A percentile compares a stretch with the other conserved stretches of the same genome.
Evolutionary conservation across 2,113 vertebrate species (phyloP).

Genomic region (Brachyhypopomus gauderio): DNA sequence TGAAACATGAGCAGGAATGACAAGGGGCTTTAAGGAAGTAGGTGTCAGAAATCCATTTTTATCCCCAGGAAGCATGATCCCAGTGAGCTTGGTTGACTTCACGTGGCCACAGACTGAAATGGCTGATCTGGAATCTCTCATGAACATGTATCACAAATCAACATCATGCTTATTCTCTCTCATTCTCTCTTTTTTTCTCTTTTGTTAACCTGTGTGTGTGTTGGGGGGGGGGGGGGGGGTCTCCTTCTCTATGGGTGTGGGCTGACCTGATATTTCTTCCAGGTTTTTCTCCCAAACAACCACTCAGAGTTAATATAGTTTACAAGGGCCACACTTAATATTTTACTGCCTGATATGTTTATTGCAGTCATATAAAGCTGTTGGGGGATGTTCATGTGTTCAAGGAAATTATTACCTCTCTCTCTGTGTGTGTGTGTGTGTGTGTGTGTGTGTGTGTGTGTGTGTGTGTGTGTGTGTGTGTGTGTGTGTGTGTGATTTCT

Average conservation of each 20-base stretch:
- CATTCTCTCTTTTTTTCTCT: too few relatives aligned
- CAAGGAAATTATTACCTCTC: slow-evolving; percentile 12
- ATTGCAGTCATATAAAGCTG: slow-evolving; percentile 45
- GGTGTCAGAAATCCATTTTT: slow-evolving; percentile 26
- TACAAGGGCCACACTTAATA: slow-evolving; percentile 11
- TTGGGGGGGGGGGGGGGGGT: too few relatives aligned
- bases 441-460: too few relatives aligned
- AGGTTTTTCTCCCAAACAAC: not conserved
- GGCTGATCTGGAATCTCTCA: not conserved
- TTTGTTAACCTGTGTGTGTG: not conserved
- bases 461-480: too few relatives aligned
- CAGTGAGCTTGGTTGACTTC: not conserved
- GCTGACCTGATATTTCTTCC: too few relatives aligned
- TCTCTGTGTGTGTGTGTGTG: too few relatives aligned
- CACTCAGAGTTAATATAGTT: slow-evolving; percentile 35
- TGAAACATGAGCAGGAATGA: slow-evolving; percentile 35
- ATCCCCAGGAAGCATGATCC: not conserved
- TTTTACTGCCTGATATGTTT: slow-evolving; percentile 38
- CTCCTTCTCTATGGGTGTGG: too few relatives aligned
- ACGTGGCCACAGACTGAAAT: not conserved
- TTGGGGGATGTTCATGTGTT: slow-evolving; percentile 8
- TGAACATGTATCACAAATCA: slow-evolving; percentile 4
- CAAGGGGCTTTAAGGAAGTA: slow-evolving; percentile 28
- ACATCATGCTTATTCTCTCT: not conserved
- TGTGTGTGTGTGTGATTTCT: too few relatives aligned